A percentile compares a stretch with the other conserved stretches of the same genome.
Conservation (phyloP, 2,888 invertebrate species). For the Teleiodes luculella region DNA sequence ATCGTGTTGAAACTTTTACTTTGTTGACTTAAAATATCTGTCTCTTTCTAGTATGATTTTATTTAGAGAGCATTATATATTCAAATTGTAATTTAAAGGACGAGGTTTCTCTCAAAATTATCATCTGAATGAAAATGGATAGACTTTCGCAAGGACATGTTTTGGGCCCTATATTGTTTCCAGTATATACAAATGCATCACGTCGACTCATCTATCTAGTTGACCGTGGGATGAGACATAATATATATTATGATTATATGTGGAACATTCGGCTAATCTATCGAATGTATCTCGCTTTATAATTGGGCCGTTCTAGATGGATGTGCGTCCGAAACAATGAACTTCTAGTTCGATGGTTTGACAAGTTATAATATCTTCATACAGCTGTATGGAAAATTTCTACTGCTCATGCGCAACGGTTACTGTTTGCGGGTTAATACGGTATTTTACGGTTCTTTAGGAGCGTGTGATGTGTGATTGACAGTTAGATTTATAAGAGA, state of each 20-base stretch:
- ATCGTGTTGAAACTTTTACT: no score
- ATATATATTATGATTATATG: not conserved
- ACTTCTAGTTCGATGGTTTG: constrained; percentile 10
- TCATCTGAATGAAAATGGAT: no score
- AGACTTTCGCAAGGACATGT: no score
- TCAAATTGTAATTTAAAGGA: no score
- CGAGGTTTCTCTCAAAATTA: no score
- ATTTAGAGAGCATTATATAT: no score
- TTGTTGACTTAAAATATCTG: no score
- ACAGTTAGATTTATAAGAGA: not conserved
- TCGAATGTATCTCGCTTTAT: constrained; percentile 45
- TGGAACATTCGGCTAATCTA: constrained; percentile 40
- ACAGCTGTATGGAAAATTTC: not conserved
- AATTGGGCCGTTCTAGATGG: constrained; percentile 51
- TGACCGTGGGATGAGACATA: no score
- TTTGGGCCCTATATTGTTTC: no score
- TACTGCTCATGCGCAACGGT: not conserved
- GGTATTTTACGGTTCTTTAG: constrained; percentile 3
- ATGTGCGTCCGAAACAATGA: constrained; percentile 51
- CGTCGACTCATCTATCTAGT: not conserved
- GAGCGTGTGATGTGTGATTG: not conserved
- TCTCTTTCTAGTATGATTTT: no score
- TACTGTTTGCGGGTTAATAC: not conserved
- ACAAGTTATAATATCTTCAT: not conserved
- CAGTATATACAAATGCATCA: no score